Base-by-base conservation (phyloP, 2,888 invertebrate species). In the Acleris emargana region DNA sequence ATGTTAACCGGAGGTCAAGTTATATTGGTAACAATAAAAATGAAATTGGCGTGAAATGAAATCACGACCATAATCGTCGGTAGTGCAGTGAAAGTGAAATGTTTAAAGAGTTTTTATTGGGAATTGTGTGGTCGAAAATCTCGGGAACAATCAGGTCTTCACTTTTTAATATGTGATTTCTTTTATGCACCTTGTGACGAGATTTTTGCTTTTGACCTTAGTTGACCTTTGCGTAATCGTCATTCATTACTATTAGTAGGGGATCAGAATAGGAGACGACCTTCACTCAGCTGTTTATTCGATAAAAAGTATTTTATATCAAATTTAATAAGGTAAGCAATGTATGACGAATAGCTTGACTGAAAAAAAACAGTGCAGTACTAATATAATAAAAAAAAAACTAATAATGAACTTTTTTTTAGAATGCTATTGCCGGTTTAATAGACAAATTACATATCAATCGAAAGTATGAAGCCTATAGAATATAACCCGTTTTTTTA, bases 11-110 rank as follows among this genome's bases (percentile, higher is more conserved):
- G 4, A 22, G 22, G 11, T 45, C 50, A 64, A 32, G 17, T 7
- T 45, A 45, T 22, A 20, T 32, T 55, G 54, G 59, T n/a, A 13
- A 16, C 20, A 17, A 1, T 22, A 50, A 50, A 11, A 64, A 53
- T 20, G 47, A 50, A 64, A 64, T 60, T 43, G 18, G 54, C 32
- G 59, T 50, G 7, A 60, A 60, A 59, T 50, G 43, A 60, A 59
- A 50, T 55, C 64, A 43, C 54, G 53, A 9, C 54, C 64, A 64
- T 57, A 57, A 57, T 25, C 17, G 57, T n/a, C 57, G 22, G 11
- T 20, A 32, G 58, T 2, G 32, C 7, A 58, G 45, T 58, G 58
- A 63, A 63, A 63, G 58, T 63, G 16, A 47, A 22, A 13, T n/a
- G 49, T 42, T 17, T 20, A n/a, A 32, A 6, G 16, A 17, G 13